Evolutionary conservation across 2,888 invertebrate species (phyloP).

Genomic region (Trachelus troglodyta): DNA sequence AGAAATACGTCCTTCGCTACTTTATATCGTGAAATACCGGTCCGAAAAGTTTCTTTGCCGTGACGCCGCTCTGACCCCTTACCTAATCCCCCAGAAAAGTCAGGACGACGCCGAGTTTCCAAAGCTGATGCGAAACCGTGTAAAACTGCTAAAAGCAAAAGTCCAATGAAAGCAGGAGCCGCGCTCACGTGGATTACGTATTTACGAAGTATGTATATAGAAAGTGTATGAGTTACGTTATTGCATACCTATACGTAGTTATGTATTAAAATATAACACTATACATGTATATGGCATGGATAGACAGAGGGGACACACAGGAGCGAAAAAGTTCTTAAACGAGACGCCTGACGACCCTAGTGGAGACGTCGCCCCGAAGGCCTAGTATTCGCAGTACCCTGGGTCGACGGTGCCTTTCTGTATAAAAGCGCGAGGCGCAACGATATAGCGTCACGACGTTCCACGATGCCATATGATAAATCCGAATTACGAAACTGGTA

Average conservation of each 20-base stretch:
- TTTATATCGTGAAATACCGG: background rate
- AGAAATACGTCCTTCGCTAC: background rate
- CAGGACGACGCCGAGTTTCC: background rate
- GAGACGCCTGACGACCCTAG: background rate
- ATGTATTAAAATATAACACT: background rate
- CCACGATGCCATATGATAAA: background rate
- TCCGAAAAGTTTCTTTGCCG: background rate
- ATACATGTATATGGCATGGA: background rate
- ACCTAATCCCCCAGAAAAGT: background rate
- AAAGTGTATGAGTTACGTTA: background rate
- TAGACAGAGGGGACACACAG: background rate
- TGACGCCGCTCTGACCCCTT: background rate
- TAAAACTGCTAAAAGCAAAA: background rate
- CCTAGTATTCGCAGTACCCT: background rate
- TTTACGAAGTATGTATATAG: background rate
- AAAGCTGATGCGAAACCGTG: background rate
- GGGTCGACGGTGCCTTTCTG: background rate
- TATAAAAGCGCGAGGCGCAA: background rate
- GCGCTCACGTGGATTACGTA: background rate
- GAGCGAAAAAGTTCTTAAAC: background rate
- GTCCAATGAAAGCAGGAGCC: background rate
- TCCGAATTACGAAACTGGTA: background rate
- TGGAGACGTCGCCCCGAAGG: background rate
- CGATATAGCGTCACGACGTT: background rate
- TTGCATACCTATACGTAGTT: background rate